phyloP scores from a whole-genome alignment of 2,797 vertebrate genomes.

The Peromyscus attwateri region DNA sequence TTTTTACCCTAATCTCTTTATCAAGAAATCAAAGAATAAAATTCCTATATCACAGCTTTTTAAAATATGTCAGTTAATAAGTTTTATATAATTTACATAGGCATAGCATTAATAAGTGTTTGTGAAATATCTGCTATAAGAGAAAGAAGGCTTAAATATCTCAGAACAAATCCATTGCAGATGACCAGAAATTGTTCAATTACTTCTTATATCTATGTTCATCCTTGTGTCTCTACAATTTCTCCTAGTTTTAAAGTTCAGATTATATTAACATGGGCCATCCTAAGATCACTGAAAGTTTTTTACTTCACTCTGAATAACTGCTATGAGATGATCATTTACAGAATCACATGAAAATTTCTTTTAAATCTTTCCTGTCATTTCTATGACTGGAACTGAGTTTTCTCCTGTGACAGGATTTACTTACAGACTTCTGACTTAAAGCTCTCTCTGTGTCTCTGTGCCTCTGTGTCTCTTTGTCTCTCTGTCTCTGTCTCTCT shows the following conservation, averaged over 20 bases:
- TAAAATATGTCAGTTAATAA: not conserved
- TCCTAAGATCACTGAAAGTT: not conserved
- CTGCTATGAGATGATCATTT: not conserved
- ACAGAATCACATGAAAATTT: not conserved
- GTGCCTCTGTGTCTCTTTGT: not conserved
- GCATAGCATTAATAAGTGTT: not conserved
- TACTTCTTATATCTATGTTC: not conserved
- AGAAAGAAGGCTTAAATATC: not conserved
- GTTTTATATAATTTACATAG: not conserved
- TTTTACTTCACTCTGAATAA: not conserved
- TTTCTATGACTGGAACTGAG: not conserved
- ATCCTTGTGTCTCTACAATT: not conserved
- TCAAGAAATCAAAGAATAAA: not conserved
- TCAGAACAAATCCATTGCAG: not conserved
- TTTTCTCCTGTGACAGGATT: not conserved
- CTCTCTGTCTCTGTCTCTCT: not conserved
- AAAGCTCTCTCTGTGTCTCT: not conserved
- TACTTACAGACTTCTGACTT: no score
- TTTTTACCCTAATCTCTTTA: not conserved
- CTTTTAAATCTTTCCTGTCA: not conserved
- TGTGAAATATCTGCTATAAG: not conserved
- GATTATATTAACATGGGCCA: not conserved
- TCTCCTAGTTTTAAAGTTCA: not conserved
- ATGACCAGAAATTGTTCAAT: fast-evolving
- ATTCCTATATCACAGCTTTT: not conserved